Conservation (phyloP, 2,797 vertebrate species). For the Hyperoplus immaculatus region DNA sequence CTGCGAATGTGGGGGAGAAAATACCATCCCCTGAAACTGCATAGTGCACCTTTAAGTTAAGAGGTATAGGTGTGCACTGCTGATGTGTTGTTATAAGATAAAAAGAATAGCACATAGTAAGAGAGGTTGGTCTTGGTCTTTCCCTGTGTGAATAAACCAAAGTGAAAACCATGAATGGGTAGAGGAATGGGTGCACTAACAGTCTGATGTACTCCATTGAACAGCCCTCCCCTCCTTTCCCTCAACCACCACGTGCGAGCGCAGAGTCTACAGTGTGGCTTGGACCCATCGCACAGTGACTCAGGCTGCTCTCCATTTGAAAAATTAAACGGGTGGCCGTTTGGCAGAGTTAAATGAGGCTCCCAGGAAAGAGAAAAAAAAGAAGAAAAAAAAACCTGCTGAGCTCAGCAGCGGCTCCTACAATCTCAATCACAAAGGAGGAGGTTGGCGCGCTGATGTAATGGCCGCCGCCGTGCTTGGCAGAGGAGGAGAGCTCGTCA, state of each 20-base stretch:
- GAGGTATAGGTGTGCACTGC: background rate
- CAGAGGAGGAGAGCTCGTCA: slow-evolving; percentile 81
- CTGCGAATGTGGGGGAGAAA: no score
- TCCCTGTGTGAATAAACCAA: slow-evolving; percentile 1
- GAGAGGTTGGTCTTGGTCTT: background rate
- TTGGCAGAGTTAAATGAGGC: slow-evolving; percentile 83
- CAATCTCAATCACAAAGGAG: slow-evolving; percentile 82
- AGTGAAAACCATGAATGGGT: slow-evolving; percentile 52
- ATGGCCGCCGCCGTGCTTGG: slow-evolving; percentile 79
- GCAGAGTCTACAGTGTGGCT: slow-evolving; percentile 57
- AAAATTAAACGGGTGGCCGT: slow-evolving; percentile 80
- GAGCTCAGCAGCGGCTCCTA: slow-evolving; percentile 82
- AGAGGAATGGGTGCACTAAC: slow-evolving; percentile 13
- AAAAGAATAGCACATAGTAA: no score
- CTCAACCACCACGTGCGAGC: slow-evolving; percentile 30
- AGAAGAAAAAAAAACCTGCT: slow-evolving; percentile 75
- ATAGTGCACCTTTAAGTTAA: no score
- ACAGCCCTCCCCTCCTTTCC: slow-evolving; percentile 10
- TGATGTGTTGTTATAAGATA: background rate
- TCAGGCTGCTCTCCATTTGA: slow-evolving; percentile 85
- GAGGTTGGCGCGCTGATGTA: slow-evolving; percentile 81
- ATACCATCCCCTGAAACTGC: no score
- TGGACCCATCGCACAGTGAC: slow-evolving; percentile 80
- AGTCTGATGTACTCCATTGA: slow-evolving; percentile 41
- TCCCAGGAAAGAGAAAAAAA: slow-evolving; percentile 55